These are phyloP conservation scores for Synaphobranchus kaupii DNA, from an alignment of 2,797 vertebrate genomes.

Conservation along the genomic window DNA sequence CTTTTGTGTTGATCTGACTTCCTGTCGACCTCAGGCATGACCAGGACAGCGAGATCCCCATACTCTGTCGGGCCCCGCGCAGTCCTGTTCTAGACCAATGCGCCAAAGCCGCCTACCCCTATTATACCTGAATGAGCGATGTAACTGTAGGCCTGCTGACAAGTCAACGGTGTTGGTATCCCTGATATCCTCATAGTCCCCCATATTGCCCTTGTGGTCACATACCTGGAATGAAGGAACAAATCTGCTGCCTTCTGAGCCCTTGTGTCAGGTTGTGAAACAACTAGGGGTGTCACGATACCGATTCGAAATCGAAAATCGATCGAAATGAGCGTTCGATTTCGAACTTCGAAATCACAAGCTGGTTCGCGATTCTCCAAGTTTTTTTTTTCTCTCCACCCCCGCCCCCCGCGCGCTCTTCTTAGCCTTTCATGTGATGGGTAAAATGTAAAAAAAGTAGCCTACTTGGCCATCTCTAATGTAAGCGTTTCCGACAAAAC, in stretches of 20 bases:
- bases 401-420: too few relatives aligned
- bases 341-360: too few relatives aligned
- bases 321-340: too few relatives aligned
- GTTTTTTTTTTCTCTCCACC: too few relatives aligned
- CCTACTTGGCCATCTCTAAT: too few relatives aligned
- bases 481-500: too few relatives aligned
- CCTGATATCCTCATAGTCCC: too few relatives aligned
- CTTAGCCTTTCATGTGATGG: too few relatives aligned
- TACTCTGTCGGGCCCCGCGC: not conserved
- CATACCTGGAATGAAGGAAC: not conserved
- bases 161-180: not conserved
- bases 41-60: not conserved
- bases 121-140: conserved; percentile 46
- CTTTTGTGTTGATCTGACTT: not conserved
- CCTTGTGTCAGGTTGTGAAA: not conserved
- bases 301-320: too few relatives aligned
- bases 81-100: conserved; percentile 33
- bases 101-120: conserved; percentile 38
- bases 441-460: too few relatives aligned
- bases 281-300: too few relatives aligned
- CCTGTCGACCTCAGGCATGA: not conserved
- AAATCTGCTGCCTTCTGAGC: not conserved
- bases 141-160: conserved; percentile 26
- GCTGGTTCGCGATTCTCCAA: too few relatives aligned
- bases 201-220: not conserved